Conservation (phyloP, 2,888 invertebrate species). For the Drosophila buzzatii region DNA sequence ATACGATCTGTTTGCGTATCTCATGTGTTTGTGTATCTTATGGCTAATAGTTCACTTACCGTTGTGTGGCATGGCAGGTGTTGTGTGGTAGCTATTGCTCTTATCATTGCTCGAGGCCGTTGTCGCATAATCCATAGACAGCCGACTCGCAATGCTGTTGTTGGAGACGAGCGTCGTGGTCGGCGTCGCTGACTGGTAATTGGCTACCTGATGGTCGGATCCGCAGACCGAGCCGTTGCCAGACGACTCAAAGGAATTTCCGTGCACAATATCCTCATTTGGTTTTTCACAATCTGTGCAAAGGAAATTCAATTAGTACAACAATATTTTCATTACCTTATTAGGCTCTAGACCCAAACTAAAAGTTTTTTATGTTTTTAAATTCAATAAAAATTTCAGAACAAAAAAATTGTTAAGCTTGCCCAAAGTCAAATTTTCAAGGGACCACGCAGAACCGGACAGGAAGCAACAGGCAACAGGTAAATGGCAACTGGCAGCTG, state of each 20-base stretch:
- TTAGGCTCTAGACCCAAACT: conserved; percentile 45
- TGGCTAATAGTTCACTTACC: conserved; percentile 66
- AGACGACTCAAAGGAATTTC: conserved; percentile 77
- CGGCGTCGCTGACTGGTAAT: conserved; percentile 76
- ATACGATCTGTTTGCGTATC: background rate
- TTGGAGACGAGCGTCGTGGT: conserved; percentile 56
- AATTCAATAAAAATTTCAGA: conserved; percentile 59
- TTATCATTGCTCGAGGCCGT: conserved; percentile 81
- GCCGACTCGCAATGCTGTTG: conserved; percentile 66
- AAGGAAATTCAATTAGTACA: conserved; percentile 49
- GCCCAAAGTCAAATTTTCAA: conserved; percentile 55
- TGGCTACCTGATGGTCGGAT: conserved; percentile 83
- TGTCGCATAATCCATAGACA: conserved; percentile 72
- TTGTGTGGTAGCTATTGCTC: conserved; percentile 74
- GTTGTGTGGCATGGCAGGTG: conserved; percentile 80
- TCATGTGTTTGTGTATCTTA: background rate
- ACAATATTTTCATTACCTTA: conserved; percentile 41
- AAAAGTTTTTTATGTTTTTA: conserved; percentile 53
- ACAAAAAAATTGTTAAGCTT: conserved; percentile 41
- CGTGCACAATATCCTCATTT: conserved; percentile 79
- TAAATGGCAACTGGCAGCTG: background rate
- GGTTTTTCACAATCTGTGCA: conserved; percentile 81
- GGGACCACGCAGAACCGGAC: conserved; percentile 27
- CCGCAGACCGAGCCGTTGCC: conserved; percentile 82
- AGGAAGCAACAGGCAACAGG: conserved; percentile 43